phyloP scores from a whole-genome alignment of 2,888 invertebrate species.

The Cephus pygmeus region DNA sequence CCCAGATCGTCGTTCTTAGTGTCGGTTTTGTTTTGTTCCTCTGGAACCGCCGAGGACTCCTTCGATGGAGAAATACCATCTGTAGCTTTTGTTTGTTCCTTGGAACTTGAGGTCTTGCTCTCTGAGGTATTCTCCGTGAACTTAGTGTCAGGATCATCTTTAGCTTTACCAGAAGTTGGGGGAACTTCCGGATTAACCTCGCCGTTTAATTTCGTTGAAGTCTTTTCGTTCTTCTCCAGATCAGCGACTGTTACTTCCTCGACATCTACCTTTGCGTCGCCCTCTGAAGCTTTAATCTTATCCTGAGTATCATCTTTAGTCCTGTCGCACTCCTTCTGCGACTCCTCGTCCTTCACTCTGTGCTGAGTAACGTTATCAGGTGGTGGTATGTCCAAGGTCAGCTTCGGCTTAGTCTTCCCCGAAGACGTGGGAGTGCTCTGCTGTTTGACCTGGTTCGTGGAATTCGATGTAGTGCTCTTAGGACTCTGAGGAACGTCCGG shows the following conservation, averaged over 20 bases:
- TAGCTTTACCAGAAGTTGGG: background rate
- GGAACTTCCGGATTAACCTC: conserved; percentile 14
- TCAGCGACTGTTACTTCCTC: conserved; percentile 11
- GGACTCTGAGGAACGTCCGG: background rate
- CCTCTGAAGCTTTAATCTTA: background rate
- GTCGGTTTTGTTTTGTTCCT: conserved; percentile 22
- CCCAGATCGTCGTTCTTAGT: conserved; percentile 35
- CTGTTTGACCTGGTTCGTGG: background rate
- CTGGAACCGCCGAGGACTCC: background rate
- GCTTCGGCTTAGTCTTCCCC: background rate
- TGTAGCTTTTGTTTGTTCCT: conserved; percentile 13
- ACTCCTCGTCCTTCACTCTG: conserved; percentile 6
- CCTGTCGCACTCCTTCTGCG: conserved; percentile 18
- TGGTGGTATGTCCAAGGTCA: background rate
- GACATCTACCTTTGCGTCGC: conserved; percentile 10
- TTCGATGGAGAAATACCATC: background rate
- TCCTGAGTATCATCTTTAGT: conserved; percentile 20
- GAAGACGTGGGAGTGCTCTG: background rate
- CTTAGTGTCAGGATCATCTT: background rate
- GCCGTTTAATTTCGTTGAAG: conserved; percentile 31
- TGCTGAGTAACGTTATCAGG: conserved; percentile 3
- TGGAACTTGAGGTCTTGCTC: background rate
- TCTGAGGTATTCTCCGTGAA: background rate
- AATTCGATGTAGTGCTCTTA: background rate
- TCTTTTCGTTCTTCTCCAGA: conserved; percentile 13